Evolutionary conservation across 2,797 vertebrate species (phyloP).

Genomic region (Fistularia commersonii): DNA sequence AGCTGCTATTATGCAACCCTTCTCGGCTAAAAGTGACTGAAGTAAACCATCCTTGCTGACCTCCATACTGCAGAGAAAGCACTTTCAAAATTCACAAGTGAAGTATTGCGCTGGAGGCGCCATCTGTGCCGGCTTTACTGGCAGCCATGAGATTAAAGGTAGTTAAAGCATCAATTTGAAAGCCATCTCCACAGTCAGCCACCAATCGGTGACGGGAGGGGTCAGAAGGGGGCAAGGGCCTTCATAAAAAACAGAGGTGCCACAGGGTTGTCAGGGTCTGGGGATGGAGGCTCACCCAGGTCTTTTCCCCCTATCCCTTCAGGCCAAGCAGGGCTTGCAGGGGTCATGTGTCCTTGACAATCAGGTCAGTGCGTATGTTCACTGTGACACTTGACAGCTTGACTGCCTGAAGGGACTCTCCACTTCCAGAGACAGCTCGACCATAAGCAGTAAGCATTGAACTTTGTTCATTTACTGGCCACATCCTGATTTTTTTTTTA

Average conservation of each 20-base stretch:
- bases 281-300: slow-evolving; percentile 12
- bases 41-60: slow-evolving; percentile 70
- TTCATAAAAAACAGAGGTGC: slow-evolving; percentile 5
- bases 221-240: slow-evolving; percentile 9
- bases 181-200: slow-evolving; percentile 23
- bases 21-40: slow-evolving; percentile 63
- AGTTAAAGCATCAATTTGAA: slow-evolving; percentile 55
- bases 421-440: too few relatives aligned
- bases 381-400: slow-evolving; percentile 55
- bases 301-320: slow-evolving; percentile 17
- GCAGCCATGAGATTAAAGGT: slow-evolving; percentile 60
- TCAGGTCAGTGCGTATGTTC: slow-evolving; percentile 41
- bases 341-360: slow-evolving; percentile 42
- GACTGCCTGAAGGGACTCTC: slow-evolving; percentile 48
- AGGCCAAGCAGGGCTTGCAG: slow-evolving; percentile 18
- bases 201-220: slow-evolving; percentile 33
- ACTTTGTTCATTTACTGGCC: too few relatives aligned
- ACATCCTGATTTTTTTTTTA: too few relatives aligned
- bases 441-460: too few relatives aligned
- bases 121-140: slow-evolving; percentile 70
- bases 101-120: slow-evolving; percentile 60
- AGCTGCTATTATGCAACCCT: slow-evolving; percentile 65
- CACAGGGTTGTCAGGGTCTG: slow-evolving; percentile 18
- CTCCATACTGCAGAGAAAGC: slow-evolving; percentile 66
- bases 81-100: slow-evolving; percentile 60